Conservation (phyloP, 2,888 invertebrate species). For the Melinaea marsaeus region DNA sequence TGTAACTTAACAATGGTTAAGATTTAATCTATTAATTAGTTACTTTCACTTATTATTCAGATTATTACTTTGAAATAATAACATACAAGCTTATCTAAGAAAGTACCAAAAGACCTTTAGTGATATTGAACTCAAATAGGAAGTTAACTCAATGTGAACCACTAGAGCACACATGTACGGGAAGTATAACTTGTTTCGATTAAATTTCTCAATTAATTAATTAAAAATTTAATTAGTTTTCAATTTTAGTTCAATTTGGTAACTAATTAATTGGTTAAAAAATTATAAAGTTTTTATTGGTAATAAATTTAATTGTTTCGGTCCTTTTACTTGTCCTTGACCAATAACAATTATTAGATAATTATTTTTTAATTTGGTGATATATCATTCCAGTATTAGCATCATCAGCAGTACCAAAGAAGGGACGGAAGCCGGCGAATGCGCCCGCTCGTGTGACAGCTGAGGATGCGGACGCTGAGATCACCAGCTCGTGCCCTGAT, state of each 20-base stretch:
- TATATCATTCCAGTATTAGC: conserved; percentile 50
- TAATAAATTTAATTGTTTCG: not conserved
- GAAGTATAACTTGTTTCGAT: conserved; percentile 16
- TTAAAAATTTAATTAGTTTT: conserved; percentile 17
- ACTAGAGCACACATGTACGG: conserved; percentile 33
- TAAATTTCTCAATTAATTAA: conserved; percentile 9
- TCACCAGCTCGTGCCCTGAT: conserved; percentile 85
- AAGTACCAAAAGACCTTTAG: conserved; percentile 15
- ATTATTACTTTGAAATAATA: too few species aligned
- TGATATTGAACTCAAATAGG: conserved; percentile 34
- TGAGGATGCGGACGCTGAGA: conserved; percentile 69
- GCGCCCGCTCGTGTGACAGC: conserved; percentile 46
- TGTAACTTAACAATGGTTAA: too few species aligned
- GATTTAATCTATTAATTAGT: too few species aligned
- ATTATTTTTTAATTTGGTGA: too few species aligned
- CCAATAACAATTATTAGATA: not conserved
- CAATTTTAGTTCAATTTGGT: conserved; percentile 19
- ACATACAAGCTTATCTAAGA: not conserved
- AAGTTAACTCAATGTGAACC: conserved; percentile 51
- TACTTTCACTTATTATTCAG: too few species aligned
- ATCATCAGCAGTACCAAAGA: conserved; percentile 57
- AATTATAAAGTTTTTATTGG: not conserved
- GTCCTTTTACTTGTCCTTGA: not conserved
- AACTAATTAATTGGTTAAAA: not conserved
- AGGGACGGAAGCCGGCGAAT: conserved; percentile 51